Evolutionary conservation across 1,140 invertebrate species (phyloP).

Genomic region (Eumeta japonica): DNA sequence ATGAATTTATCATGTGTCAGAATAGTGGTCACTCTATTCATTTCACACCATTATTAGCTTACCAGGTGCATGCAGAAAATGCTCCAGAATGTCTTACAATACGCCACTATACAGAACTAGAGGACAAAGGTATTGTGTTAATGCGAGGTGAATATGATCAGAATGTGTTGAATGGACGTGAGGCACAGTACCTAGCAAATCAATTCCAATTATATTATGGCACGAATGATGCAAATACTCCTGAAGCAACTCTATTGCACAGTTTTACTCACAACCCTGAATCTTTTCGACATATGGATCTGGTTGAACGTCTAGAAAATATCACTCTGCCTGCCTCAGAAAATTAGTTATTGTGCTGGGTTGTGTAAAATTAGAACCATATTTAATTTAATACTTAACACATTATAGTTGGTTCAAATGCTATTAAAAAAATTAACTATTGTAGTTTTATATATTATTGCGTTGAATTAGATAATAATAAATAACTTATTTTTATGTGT

Average conservation of each 20-base stretch:
- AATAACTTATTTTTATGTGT: too few species aligned
- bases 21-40: conserved; percentile 72
- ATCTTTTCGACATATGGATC: conserved; percentile 80
- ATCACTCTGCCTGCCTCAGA: too few species aligned
- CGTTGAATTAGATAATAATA: too few species aligned
- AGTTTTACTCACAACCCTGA: conserved; percentile 72
- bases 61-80: conserved; percentile 88
- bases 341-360: too few species aligned
- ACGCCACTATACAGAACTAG: conserved; percentile 79
- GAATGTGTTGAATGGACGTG: conserved; percentile 72
- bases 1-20: conserved; percentile 85
- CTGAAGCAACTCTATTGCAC: conserved; percentile 67
- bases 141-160: conserved; percentile 87
- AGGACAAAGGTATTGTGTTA: conserved; percentile 76
- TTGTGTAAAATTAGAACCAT: too few species aligned
- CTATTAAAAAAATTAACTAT: too few species aligned
- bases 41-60: conserved; percentile 84
- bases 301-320: conserved; percentile 78
- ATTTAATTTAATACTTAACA: too few species aligned
- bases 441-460: too few species aligned
- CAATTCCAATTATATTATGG: conserved; percentile 84
- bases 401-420: too few species aligned
- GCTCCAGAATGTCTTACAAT: conserved; percentile 85
- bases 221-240: conserved; percentile 62
- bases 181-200: conserved; percentile 83